phyloP scores from a whole-genome alignment of 2,797 vertebrate genomes.

The Morus bassanus region DNA sequence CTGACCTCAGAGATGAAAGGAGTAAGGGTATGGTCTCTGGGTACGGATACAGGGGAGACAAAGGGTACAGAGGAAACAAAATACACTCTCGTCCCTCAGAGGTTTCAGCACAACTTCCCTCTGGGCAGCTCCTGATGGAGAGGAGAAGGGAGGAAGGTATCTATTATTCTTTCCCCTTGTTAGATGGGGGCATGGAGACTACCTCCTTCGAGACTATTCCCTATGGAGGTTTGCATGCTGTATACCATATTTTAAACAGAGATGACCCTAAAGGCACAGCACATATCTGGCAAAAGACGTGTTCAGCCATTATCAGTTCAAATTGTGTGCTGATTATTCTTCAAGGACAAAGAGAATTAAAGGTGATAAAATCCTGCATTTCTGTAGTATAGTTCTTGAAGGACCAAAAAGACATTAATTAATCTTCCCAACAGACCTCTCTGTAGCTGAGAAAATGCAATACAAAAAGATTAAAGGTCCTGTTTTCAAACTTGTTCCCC shows the following conservation, averaged over 20 bases:
- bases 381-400: neutral
- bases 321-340: neutral
- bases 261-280: neutral
- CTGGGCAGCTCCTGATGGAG: neutral
- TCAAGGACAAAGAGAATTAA: neutral
- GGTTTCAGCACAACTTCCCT: neutral
- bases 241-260: neutral
- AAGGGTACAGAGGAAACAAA: neutral
- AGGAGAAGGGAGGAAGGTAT: neutral
- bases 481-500: neutral
- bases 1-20: neutral
- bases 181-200: neutral
- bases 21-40: neutral
- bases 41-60: accelerated
- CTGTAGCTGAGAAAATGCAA: neutral
- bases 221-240: neutral
- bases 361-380: neutral
- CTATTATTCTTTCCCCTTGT: neutral
- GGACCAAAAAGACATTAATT: neutral
- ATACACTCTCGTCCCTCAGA: accelerated
- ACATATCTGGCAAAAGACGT: accelerated
- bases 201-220: neutral
- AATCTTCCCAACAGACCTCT: neutral
- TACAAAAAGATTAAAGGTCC: neutral
- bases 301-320: neutral